phyloP scores from a whole-genome alignment of 2,113 vertebrate species.

The Pavo muticus region DNA sequence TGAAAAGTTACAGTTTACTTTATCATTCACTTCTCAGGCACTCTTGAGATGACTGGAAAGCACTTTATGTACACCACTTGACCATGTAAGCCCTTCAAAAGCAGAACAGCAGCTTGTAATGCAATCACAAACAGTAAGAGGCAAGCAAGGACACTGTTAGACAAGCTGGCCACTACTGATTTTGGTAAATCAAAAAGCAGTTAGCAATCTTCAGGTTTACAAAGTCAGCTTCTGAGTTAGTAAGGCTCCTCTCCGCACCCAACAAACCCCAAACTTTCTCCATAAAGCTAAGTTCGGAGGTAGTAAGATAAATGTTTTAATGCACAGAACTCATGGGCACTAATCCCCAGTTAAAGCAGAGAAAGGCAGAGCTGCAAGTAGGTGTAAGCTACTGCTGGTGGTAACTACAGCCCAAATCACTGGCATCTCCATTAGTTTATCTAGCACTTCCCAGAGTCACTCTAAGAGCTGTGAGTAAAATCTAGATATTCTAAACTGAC shows the following conservation, averaged over 20 bases:
- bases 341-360: not conserved
- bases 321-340: not conserved
- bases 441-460: not conserved
- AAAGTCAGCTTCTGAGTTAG: not conserved
- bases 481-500: not conserved
- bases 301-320: not conserved
- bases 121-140: not conserved
- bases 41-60: not conserved
- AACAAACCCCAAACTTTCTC: not conserved
- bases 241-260: not conserved
- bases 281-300: not conserved
- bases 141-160: not conserved
- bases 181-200: not conserved
- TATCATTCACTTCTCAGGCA: not conserved
- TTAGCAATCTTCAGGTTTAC: not conserved
- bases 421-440: not conserved
- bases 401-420: not conserved
- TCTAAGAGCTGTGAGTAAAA: not conserved
- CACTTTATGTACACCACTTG: not conserved
- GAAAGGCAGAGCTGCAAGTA: not conserved
- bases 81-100: not conserved
- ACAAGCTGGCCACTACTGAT: not conserved
- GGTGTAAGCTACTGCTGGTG: not conserved
- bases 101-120: not conserved
- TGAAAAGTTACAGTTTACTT: not conserved